Evolutionary conservation across 2,113 vertebrate genomes (phyloP), one percentile per base, ranked within the genome.

Genomic region (Herpailurus yagouaroundi): DNA sequence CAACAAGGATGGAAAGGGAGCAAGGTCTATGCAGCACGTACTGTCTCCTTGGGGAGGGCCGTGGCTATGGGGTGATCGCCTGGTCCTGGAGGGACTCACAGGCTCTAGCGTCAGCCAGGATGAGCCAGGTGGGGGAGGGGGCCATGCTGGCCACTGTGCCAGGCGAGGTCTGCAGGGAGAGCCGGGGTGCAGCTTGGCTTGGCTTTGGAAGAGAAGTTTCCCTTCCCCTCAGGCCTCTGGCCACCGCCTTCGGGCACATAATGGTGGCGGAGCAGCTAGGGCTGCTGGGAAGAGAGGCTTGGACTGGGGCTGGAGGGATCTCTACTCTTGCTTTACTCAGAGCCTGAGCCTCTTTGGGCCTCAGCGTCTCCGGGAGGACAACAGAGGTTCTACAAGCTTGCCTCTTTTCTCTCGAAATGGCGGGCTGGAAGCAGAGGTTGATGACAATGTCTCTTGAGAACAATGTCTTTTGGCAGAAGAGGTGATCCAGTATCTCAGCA

Each of bases 1-100:
- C 33, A 96, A 98, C 98, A 98, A 98, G 89, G 45, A 97, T 97
- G 95, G 93, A 97, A 95, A 97, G 63, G 85, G 97, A 98, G 91
- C 18, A 98, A 97, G 94, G 92, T 93, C 73, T 93, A 92, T 55
- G 94, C 12, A 36, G 96, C 5, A 69, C 84, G 93, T 66, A 38
- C 0, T 0, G 83, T 92, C 88, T 96, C 96, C 12, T 63, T 41
- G 38, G 80, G 80, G 95, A 94, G 41, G 96, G 83, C 85, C 36
- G 3, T 68, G 96, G 52, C 87, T 97, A 5, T 76, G 82, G 93
- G 91, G 96, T 93, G 95, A 89, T 52, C 45, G 36, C 64, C 60
- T 15, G 27, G 38, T 82, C 86, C 57, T 36, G 2, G 74, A 91
- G 33, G 45, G 68, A 23, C 52, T 50, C 31, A 36, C 11, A 31